Evolutionary conservation across 2,113 vertebrate genomes (phyloP).

Genomic region (Lamprotornis superbus): DNA sequence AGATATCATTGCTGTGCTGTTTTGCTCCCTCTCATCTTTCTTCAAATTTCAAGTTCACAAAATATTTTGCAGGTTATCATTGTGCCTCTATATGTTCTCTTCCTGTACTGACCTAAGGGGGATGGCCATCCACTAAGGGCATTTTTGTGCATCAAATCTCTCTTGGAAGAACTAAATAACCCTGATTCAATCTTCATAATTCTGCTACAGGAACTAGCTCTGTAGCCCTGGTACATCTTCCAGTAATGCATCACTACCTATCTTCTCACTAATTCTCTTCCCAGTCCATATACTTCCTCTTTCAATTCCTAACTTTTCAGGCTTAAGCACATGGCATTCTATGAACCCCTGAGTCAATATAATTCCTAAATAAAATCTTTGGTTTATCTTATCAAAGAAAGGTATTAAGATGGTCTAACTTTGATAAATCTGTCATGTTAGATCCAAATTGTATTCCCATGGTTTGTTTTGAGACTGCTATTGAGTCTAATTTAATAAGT

Average conservation of each 20-base stretch:
- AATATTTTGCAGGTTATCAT: neutral
- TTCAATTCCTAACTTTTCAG: neutral
- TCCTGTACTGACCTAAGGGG: neutral
- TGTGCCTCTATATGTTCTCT: neutral
- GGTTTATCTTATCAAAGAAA: neutral
- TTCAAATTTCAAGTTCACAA: neutral
- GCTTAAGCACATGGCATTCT: neutral
- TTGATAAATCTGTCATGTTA: neutral
- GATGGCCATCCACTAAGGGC: accelerated
- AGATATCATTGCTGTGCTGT: neutral
- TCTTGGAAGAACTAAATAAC: neutral
- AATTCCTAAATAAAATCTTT: neutral
- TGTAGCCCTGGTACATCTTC: neutral
- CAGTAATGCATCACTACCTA: neutral
- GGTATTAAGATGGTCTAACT: neutral
- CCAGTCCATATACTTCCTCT: neutral
- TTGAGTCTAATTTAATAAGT: neutral
- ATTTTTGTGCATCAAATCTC: neutral
- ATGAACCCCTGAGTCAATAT: neutral
- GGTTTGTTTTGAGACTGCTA: neutral
- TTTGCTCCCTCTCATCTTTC: neutral
- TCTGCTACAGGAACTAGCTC: neutral
- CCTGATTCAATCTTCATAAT: neutral
- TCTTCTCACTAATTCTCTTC: neutral
- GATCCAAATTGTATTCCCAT: neutral